These are phyloP conservation scores for Lasioglossum zephyrum DNA, from an alignment of 2,888 invertebrate genomes.

Conservation along the genomic window DNA sequence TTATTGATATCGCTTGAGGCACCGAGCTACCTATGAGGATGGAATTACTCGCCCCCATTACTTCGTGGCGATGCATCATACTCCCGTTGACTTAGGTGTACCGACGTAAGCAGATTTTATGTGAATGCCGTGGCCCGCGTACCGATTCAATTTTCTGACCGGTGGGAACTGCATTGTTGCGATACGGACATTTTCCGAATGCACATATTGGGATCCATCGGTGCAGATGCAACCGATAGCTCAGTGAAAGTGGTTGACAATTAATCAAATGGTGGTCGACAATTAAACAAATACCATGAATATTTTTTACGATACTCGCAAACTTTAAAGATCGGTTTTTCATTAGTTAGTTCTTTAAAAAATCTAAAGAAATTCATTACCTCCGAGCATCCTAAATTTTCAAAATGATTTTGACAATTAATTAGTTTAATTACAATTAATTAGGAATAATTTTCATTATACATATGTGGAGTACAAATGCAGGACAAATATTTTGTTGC, in stretches of 20 bases:
- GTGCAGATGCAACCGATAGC: neutral
- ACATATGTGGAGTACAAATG: neutral
- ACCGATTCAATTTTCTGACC: conserved; percentile 38
- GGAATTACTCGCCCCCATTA: conserved; percentile 66
- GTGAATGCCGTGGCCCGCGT: conserved; percentile 30
- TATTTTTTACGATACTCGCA: too few species aligned
- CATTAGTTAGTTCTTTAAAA: too few species aligned
- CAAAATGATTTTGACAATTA: too few species aligned
- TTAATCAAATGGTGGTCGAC: neutral
- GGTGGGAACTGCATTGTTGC: conserved; percentile 11
- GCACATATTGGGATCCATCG: too few species aligned
- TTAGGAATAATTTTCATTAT: too few species aligned
- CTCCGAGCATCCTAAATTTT: too few species aligned
- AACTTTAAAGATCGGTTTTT: too few species aligned
- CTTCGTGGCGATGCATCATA: conserved; percentile 55
- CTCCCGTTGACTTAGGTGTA: conserved; percentile 44
- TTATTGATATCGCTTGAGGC: conserved; percentile 56
- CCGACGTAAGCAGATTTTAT: conserved; percentile 61
- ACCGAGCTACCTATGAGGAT: conserved; percentile 57
- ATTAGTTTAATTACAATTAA: too few species aligned
- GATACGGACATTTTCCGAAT: neutral
- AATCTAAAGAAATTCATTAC: too few species aligned
- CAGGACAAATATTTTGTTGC: conserved; percentile 68
- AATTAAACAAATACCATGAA: too few species aligned
- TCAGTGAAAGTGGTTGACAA: neutral